Conservation (phyloP, 1,140 invertebrate genomes). For the Temnothorax curvispinosus region DNA sequence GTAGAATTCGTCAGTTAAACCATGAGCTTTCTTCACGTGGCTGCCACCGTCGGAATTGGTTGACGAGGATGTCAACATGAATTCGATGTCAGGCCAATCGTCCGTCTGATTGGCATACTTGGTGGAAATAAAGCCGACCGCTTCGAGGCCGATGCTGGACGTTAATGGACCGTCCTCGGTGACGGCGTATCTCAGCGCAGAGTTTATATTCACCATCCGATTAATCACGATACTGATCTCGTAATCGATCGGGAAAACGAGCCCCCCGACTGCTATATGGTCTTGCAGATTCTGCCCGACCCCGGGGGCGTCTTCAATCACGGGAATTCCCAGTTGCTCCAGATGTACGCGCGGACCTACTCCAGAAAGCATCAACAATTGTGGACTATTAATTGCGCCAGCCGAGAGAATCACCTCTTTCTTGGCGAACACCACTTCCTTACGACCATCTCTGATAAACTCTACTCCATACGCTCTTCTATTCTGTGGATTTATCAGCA, state of each 20-base stretch:
- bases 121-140: slow-evolving; percentile 94
- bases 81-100: slow-evolving; percentile 96
- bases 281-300: slow-evolving; percentile 94
- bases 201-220: slow-evolving; percentile 91
- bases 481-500: slow-evolving; percentile 90
- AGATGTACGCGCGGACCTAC: slow-evolving; percentile 92
- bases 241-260: slow-evolving; percentile 93
- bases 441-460: slow-evolving; percentile 89
- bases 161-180: slow-evolving; percentile 93
- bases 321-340: slow-evolving; percentile 88
- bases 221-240: slow-evolving; percentile 91
- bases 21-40: slow-evolving; percentile 91
- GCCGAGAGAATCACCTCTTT: slow-evolving; percentile 93
- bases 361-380: slow-evolving; percentile 94
- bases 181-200: slow-evolving; percentile 91
- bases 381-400: slow-evolving; percentile 92
- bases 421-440: slow-evolving; percentile 89
- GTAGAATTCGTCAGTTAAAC: slow-evolving; percentile 92
- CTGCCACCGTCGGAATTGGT: slow-evolving; percentile 92
- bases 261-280: slow-evolving; percentile 92
- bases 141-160: slow-evolving; percentile 93
- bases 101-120: slow-evolving; percentile 93
- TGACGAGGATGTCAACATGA: slow-evolving; percentile 94
- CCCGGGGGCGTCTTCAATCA: slow-evolving; percentile 90
- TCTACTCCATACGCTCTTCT: slow-evolving; percentile 92